Base-by-base conservation (phyloP, 2,888 invertebrate genomes). In the Drosophila tripunctata region DNA sequence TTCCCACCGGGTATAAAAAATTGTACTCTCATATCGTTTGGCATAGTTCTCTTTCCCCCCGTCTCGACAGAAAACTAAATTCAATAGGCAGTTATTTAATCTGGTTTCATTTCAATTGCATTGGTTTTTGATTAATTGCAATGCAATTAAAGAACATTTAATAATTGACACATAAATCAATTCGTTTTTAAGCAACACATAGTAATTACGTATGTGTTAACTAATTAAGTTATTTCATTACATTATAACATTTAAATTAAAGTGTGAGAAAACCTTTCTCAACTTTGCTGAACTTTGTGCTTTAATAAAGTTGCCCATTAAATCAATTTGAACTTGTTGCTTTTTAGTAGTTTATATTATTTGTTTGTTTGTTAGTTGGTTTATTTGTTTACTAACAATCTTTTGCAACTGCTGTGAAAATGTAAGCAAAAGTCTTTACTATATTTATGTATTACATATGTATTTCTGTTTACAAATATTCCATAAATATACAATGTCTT, bases 51-150 rank as follows among this genome's bases (percentile, higher is more conserved):
- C 8, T 27, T 27, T 27, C 10, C 27, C 8, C 4, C 21, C 3
- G 0, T 22, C 12, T 24, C 35, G 10, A n/a, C 14, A 21, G 21
- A 4, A 12, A 33, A 24, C 15, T 30, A 30, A 12, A 35, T 24
- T 22, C 1, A 56, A 54, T 54, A 35, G 54, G 12, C 54, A 45
- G 22, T 45, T 45, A 21, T 54, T 54, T 50, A 54, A 65, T 52
- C 31, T 55, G 58, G 57, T 70, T 67, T 44, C 31, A 51, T 71
- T 62, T 67, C 60, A 76, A 64, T 76, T 70, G 64, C 50, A 51
- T 43, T 51, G 17, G 56, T 31, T 57, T 77, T 31, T 60, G 62
- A 71, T 81, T 78, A 78, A 81, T 84, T 78, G 61, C 84, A 52
- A 50, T 74, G 70, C 60, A 74, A 67, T 64, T 68, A 61, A 74